Evolutionary conservation across 2,888 invertebrate species (phyloP), one percentile per base, ranked within the genome.

Genomic region (Drosophila robusta): DNA sequence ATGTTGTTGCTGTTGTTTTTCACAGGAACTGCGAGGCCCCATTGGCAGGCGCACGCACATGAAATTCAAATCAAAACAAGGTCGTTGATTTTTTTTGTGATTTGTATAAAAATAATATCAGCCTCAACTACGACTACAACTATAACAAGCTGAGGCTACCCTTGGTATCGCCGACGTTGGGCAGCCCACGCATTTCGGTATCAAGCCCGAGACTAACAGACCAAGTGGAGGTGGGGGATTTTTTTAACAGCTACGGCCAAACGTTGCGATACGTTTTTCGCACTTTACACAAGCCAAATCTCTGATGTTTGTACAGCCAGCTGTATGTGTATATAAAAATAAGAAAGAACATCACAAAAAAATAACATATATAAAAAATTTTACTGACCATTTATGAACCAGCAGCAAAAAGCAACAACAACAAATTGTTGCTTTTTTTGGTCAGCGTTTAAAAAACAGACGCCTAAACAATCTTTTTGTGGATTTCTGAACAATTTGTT

Each of bases 11-110:
- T 29, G 1, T 8, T 39, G 14, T 14, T 38, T 8, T 16, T 16
- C 16, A 34, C 39, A 54, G 52, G 24, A 71, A 58, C 29, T 39
- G 7, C 55, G 26, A 34, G n/a, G 16, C 39, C 16, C 16, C 16
- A 16, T 38, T 36, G 38, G 14, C 38, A 11, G 14, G n/a, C 74
- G 46, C 83, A 69, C 78, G 70, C 79, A 78, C 69, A 69, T 46
- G 47, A 58, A 80, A 80, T 18, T 69, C 41, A 69, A 65, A 75
- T 71, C 58, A 52, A 70, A 81, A 78, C 82, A 82, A 88, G 82
- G 82, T 86, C 87, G 67, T 50, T 67, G 58, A 44, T 69, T 52
- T 34, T 32, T 9, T 32, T 32, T 34, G 3, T 32, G 44, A n/a
- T n/a, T n/a, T n/a, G n/a, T n/a, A 18, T 39, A 54, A 9, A 38